Evolutionary conservation across 2,113 vertebrate genomes (phyloP).

Genomic region (Condylura cristata): DNA sequence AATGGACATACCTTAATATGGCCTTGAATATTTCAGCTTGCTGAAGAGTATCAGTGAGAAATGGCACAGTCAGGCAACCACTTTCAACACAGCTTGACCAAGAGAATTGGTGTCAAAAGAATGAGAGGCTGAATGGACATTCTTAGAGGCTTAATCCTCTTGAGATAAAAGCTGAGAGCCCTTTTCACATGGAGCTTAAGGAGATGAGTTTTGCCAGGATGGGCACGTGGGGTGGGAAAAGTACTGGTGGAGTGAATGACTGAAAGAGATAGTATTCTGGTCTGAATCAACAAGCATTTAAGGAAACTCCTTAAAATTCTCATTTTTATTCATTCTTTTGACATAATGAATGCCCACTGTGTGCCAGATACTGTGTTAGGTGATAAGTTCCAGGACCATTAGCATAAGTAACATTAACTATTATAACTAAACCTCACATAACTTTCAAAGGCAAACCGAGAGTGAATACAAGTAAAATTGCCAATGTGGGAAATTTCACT

Average conservation of each 20-base stretch:
- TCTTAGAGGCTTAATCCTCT: constrained; percentile 76
- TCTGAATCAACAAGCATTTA: constrained; percentile 59
- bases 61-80: constrained; percentile 46
- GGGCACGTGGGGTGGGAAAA: constrained; percentile 65
- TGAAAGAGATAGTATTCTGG: constrained; percentile 64
- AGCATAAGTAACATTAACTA: neutral
- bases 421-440: constrained; percentile 36
- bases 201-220: constrained; percentile 72
- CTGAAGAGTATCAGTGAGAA: constrained; percentile 35
- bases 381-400: constrained; percentile 18
- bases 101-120: constrained; percentile 66
- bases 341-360: constrained; percentile 41
- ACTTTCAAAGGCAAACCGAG: constrained; percentile 7
- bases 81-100: constrained; percentile 39
- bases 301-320: constrained; percentile 32
- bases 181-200: constrained; percentile 79
- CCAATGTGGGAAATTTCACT: neutral
- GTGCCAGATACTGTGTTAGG: neutral
- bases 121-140: constrained; percentile 72
- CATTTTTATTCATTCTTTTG: constrained; percentile 67
- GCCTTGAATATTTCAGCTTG: constrained; percentile 41
- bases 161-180: constrained; percentile 64
- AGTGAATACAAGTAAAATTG: constrained; percentile 30
- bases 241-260: constrained; percentile 53
- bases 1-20: neutral